Evolutionary conservation across 2,888 invertebrate genomes (phyloP).

Genomic region (Drosophila vallismaia): DNA sequence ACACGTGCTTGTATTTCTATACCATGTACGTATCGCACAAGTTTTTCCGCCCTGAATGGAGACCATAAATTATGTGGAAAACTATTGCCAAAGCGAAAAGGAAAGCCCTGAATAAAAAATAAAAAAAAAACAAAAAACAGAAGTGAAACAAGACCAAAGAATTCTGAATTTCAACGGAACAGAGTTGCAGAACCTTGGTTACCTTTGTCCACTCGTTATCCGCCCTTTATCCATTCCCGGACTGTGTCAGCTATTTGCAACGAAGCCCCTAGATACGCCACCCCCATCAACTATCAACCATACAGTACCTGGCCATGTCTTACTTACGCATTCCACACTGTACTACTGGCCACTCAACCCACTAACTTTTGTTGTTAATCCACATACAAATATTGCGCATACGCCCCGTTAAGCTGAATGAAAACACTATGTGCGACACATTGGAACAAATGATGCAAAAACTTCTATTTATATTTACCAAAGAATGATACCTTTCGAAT

Average conservation of each 20-base stretch:
- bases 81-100: constrained; percentile 42
- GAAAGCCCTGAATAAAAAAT: constrained; percentile 17
- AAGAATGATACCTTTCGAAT: not conserved
- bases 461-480: too few species aligned
- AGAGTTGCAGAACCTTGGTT: constrained; percentile 56
- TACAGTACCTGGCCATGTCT: constrained; percentile 44
- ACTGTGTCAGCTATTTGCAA: constrained; percentile 26
- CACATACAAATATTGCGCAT: constrained; percentile 68
- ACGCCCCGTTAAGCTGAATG: constrained; percentile 47
- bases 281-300: constrained; percentile 33
- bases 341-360: constrained; percentile 1
- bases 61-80: constrained; percentile 45
- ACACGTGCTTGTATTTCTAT: constrained; percentile 14
- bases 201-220: constrained; percentile 61
- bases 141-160: constrained; percentile 20
- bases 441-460: not conserved
- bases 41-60: constrained; percentile 24
- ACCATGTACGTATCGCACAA: constrained; percentile 25
- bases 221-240: constrained; percentile 32
- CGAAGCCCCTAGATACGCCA: not conserved
- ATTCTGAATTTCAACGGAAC: constrained; percentile 27
- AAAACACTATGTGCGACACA: constrained; percentile 13
- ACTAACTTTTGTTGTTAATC: constrained; percentile 59
- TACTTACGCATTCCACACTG: constrained; percentile 39
- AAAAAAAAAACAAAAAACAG: too few species aligned